phyloP scores from a whole-genome alignment of 2,797 vertebrate species.

The Pteronotus mesoamericanus region DNA sequence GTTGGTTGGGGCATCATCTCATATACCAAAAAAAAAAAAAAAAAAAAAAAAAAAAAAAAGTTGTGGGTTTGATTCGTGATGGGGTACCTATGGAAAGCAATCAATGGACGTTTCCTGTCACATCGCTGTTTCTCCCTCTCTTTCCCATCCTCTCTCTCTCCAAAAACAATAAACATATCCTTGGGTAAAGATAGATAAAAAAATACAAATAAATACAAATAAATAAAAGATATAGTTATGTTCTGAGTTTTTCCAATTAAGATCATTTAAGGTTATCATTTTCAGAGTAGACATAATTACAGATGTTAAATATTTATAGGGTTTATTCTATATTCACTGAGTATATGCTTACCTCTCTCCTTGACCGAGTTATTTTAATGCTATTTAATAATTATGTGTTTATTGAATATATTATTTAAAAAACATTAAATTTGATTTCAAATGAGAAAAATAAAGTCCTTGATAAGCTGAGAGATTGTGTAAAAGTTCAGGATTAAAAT shows the following conservation, averaged over 20 bases:
- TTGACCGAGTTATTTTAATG: background rate
- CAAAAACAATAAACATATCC: background rate
- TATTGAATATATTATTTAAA: conserved; percentile 6
- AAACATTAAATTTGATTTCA: background rate
- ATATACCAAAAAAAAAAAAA: background rate
- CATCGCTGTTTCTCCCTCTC: background rate
- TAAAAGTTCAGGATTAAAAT: background rate
- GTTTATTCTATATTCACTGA: background rate
- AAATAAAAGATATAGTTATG: background rate
- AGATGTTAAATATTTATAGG: background rate
- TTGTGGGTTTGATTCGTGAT: background rate
- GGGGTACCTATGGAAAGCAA: background rate
- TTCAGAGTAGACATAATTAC: background rate
- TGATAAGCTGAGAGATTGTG: background rate
- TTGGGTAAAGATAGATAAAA: background rate
- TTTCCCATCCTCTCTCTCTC: background rate
- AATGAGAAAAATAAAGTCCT: background rate
- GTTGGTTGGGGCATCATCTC: background rate
- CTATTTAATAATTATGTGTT: background rate
- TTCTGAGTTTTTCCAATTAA: background rate
- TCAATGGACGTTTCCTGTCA: background rate
- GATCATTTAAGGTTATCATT: background rate
- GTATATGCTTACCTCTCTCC: background rate
- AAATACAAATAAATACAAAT: background rate
- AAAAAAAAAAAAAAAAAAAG: background rate